phyloP scores from a whole-genome alignment of 2,888 invertebrate species.

The Piscicola geometra region DNA sequence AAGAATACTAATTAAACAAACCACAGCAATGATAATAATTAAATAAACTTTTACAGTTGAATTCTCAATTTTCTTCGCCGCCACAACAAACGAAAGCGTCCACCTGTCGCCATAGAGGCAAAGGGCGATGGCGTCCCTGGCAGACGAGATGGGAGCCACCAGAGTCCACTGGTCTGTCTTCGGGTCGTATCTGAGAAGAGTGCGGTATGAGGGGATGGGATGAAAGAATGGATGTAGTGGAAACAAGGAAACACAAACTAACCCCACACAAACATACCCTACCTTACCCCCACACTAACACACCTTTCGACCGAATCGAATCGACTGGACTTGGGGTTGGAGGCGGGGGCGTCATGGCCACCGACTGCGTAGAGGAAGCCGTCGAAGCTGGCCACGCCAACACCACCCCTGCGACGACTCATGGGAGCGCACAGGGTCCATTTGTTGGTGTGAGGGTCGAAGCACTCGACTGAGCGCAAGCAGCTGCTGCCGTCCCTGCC shows the following conservation, averaged over 20 bases:
- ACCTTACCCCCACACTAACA: too few relatives aligned
- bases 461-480: slow-evolving; percentile 81
- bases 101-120: slow-evolving; percentile 67
- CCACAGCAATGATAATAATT: too few relatives aligned
- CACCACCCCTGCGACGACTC: slow-evolving; percentile 80
- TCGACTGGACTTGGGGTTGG: slow-evolving; percentile 73
- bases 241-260: too few relatives aligned
- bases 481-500: slow-evolving; percentile 87
- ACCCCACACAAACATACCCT: too few relatives aligned
- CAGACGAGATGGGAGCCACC: slow-evolving; percentile 75
- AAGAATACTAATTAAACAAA: too few relatives aligned
- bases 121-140: slow-evolving; percentile 84
- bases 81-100: too few relatives aligned
- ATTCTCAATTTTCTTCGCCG: too few relatives aligned
- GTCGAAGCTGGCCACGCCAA: slow-evolving; percentile 80
- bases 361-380: slow-evolving; percentile 86
- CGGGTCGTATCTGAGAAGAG: slow-evolving; percentile 60
- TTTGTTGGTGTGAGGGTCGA: slow-evolving; percentile 71
- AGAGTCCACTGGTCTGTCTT: slow-evolving; percentile 80
- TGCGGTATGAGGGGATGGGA: neutral
- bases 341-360: slow-evolving; percentile 87
- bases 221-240: too few relatives aligned
- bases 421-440: slow-evolving; percentile 83
- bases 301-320: slow-evolving; percentile 84
- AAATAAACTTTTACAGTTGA: too few relatives aligned